phyloP scores from a whole-genome alignment of 2,888 invertebrate species.

The Chrysodeixis includens region DNA sequence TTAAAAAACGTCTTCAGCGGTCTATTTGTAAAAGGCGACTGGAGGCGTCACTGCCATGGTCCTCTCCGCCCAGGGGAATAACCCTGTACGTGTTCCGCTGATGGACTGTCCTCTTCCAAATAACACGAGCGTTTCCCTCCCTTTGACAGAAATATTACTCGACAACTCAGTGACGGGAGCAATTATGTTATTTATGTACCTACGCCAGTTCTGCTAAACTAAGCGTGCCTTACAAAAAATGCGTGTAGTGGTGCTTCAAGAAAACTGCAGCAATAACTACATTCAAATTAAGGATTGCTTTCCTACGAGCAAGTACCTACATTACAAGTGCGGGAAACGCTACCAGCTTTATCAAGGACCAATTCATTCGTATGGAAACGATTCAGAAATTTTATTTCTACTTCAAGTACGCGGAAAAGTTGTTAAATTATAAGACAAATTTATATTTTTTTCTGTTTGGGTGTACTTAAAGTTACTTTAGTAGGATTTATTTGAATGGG shows the following conservation, averaged over 20 bases:
- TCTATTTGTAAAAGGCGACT: slow-evolving; percentile 55
- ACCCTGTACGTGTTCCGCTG: slow-evolving; percentile 47
- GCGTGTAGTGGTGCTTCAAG: slow-evolving; percentile 23
- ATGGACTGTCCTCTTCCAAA: slow-evolving; percentile 61
- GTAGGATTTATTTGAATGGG: background rate
- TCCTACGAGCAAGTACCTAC: slow-evolving; percentile 19
- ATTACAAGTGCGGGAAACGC: slow-evolving; percentile 14
- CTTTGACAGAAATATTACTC: slow-evolving; percentile 45
- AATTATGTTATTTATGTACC: slow-evolving; percentile 7
- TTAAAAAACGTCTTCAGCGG: slow-evolving; percentile 54
- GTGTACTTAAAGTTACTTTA: background rate
- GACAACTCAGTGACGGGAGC: slow-evolving; percentile 6
- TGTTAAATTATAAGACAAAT: slow-evolving; percentile 27
- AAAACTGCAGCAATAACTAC: slow-evolving; percentile 16
- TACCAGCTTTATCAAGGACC: slow-evolving; percentile 30
- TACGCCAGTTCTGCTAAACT: slow-evolving; percentile 4
- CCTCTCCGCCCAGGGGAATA: slow-evolving; percentile 68
- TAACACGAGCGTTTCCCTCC: slow-evolving; percentile 53
- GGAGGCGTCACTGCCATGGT: slow-evolving; percentile 41
- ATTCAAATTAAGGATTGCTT: slow-evolving; percentile 20
- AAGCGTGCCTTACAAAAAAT: slow-evolving; percentile 14
- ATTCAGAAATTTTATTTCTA: slow-evolving; percentile 30
- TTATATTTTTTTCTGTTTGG: slow-evolving; percentile 20
- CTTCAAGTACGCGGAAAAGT: slow-evolving; percentile 16
- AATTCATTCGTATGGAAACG: slow-evolving; percentile 28